A percentile compares a stretch with the other conserved stretches of the same genome.
These are phyloP conservation scores for Desmophyllum pertusum DNA, from an alignment of 92 coral and sea anemone species.

Conservation along the genomic window DNA sequence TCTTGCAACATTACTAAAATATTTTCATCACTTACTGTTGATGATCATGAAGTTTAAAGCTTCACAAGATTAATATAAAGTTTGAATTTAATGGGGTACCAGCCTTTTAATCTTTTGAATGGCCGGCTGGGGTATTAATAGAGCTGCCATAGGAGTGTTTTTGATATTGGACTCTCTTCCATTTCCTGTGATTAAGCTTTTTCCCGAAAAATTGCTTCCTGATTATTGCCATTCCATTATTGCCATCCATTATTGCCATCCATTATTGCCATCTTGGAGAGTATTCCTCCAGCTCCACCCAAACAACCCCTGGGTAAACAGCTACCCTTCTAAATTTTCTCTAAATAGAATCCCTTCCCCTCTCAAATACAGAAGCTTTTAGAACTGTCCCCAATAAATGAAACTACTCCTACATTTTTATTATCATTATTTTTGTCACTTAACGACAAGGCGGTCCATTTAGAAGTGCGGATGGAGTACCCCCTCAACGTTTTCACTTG, in stretches of 20 bases:
- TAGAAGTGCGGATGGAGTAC: not conserved
- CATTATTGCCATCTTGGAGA: too few relatives aligned
- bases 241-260: too few relatives aligned
- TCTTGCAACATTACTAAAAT: too few relatives aligned
- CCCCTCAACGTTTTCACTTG: slow-evolving; percentile 8
- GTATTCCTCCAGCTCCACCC: not conserved
- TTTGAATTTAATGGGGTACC: not conserved
- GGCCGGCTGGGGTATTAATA: too few relatives aligned
- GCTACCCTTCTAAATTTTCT: not conserved
- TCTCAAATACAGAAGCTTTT: not conserved
- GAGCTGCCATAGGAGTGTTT: too few relatives aligned
- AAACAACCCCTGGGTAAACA: not conserved
- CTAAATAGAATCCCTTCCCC: not conserved
- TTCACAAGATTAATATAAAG: too few relatives aligned
- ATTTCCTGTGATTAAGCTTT: too few relatives aligned
- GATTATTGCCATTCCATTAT: too few relatives aligned
- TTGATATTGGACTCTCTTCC: too few relatives aligned
- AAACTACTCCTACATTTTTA: not conserved
- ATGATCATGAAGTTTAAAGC: not conserved
- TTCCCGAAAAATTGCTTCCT: too few relatives aligned
- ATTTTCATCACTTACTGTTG: not conserved
- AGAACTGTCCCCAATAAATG: not conserved
- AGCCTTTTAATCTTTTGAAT: not conserved
- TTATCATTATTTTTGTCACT: not conserved
- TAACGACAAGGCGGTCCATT: slow-evolving; percentile 10